phyloP scores from a whole-genome alignment of 2,797 vertebrate species.

The Pempheris klunzingeri region DNA sequence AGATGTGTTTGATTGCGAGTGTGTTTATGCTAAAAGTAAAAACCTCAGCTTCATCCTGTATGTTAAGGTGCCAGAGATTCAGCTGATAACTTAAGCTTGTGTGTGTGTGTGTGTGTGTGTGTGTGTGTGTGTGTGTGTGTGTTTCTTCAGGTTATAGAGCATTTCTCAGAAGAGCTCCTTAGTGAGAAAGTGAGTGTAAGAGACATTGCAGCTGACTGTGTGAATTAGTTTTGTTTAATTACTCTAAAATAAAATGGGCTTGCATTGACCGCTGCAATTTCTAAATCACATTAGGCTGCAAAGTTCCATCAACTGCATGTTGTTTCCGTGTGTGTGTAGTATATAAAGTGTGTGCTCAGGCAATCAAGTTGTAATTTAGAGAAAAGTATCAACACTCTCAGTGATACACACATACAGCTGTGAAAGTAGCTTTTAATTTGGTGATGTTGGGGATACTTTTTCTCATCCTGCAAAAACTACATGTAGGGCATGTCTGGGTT shows the following conservation, averaged over 20 bases:
- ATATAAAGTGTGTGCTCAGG: background rate
- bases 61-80: background rate
- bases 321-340: background rate
- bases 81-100: slow-evolving; percentile 6
- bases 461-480: background rate
- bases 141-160: background rate
- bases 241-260: slow-evolving; percentile 22
- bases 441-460: background rate
- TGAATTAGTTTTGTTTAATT: slow-evolving; percentile 26
- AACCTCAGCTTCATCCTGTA: slow-evolving; percentile 3
- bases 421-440: background rate
- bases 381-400: background rate
- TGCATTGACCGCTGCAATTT: slow-evolving; percentile 11
- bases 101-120: slow-evolving; percentile 18
- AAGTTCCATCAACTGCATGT: slow-evolving; percentile 17
- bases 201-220: slow-evolving; percentile 5
- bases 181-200: background rate
- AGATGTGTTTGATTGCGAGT: background rate
- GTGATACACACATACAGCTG: background rate
- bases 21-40: background rate
- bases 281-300: slow-evolving; percentile 38
- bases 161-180: slow-evolving; percentile 18
- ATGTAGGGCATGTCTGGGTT: background rate
- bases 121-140: slow-evolving; percentile 20
- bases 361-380: slow-evolving; percentile 4